These are phyloP conservation scores for Chiroxiphia lanceolata DNA, from an alignment of 2,797 vertebrate species.

Conservation along the genomic window DNA sequence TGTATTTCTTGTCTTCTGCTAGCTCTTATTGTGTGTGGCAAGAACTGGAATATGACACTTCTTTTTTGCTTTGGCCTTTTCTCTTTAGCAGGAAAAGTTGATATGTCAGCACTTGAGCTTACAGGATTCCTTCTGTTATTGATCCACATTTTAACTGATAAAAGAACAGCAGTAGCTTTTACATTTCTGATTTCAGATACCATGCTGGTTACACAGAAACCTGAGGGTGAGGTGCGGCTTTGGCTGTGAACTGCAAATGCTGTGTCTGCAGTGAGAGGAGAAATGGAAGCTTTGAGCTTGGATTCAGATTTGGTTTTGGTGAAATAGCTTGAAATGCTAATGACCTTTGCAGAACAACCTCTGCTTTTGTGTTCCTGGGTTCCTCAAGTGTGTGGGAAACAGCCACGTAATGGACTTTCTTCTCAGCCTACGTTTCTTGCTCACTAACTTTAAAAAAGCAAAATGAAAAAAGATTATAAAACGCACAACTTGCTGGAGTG, in stretches of 20 bases:
- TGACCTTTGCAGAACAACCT: conserved; percentile 39
- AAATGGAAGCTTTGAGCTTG: conserved; percentile 31
- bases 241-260: conserved; percentile 39
- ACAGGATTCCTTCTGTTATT: conserved; percentile 30
- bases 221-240: neutral
- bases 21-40: neutral
- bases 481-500: conserved; percentile 34
- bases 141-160: conserved; percentile 15
- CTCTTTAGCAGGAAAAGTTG: neutral
- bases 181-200: conserved; percentile 27
- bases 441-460: conserved; percentile 44
- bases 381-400: conserved; percentile 57
- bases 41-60: neutral
- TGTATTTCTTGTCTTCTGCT: neutral
- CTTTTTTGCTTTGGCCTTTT: neutral
- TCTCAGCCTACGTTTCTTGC: conserved; percentile 44
- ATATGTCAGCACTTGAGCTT: neutral
- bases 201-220: conserved; percentile 6
- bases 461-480: neutral
- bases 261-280: conserved; percentile 35
- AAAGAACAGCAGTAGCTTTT: conserved; percentile 26
- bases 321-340: conserved; percentile 61
- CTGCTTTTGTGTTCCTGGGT: conserved; percentile 62
- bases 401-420: conserved; percentile 47
- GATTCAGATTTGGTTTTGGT: conserved; percentile 9